A percentile compares a stretch with the other conserved stretches of the same genome.
Conservation (phyloP, 1,140 invertebrate genomes). For the Macrostomum lignano region DNA sequence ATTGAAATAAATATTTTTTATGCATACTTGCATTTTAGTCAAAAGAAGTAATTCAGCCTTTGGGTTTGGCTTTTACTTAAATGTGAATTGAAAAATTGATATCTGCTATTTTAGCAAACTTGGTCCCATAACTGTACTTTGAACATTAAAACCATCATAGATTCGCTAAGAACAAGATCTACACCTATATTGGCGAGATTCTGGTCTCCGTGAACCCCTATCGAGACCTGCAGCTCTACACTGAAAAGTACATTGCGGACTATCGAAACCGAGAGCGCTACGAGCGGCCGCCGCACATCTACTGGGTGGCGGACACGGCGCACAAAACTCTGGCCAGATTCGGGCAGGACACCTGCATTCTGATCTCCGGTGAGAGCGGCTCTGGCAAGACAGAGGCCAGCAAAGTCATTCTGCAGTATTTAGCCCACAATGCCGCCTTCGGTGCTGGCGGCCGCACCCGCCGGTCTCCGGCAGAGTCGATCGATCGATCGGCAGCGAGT, state of each 20-base stretch:
- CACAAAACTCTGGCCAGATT: background rate
- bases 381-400: slow-evolving; percentile 96
- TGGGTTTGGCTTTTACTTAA: no score
- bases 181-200: slow-evolving; percentile 54
- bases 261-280: slow-evolving; percentile 33
- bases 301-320: slow-evolving; percentile 38
- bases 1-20: no score
- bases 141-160: no score
- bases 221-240: slow-evolving; percentile 43
- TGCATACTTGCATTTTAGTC: no score
- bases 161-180: slow-evolving; percentile 42
- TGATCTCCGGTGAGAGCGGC: slow-evolving; percentile 47
- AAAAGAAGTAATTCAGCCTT: no score
- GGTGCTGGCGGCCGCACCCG: no score
- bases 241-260: slow-evolving; percentile 38
- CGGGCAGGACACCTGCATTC: slow-evolving; percentile 1
- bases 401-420: slow-evolving; percentile 81
- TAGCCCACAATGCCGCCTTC: slow-evolving; percentile 40
- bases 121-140: no score
- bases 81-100: no score
- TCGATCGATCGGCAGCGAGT: no score
- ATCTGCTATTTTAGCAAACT: no score
- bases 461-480: no score
- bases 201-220: slow-evolving; percentile 50
- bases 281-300: slow-evolving; percentile 47